Conservation (phyloP, 2,888 invertebrate species). For the Endotricha flammealis region DNA sequence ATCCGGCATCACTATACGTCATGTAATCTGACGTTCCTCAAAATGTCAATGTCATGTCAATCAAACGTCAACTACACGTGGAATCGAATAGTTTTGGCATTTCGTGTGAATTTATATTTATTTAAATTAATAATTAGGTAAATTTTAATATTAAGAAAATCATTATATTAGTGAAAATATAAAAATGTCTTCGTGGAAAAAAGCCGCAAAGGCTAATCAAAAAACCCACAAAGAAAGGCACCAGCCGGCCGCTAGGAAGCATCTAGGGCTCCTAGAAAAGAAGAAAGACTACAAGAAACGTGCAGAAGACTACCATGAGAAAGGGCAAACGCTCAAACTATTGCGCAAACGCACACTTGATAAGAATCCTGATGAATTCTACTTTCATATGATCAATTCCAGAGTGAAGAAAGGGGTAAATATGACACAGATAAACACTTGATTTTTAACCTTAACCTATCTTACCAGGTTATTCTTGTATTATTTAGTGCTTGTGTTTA, state of each 20-base stretch:
- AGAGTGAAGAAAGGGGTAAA: constrained; percentile 80
- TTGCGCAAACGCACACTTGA: constrained; percentile 91
- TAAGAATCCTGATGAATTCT: constrained; percentile 98
- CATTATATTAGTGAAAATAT: no score
- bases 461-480: no score
- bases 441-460: no score
- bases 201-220: constrained; percentile 90
- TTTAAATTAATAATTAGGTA: no score
- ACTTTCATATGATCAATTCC: constrained; percentile 97
- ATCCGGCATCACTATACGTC: no score
- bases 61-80: no score
- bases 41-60: no score
- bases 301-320: constrained; percentile 88
- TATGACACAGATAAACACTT: neutral
- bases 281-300: constrained; percentile 91
- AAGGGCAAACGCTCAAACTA: constrained; percentile 88
- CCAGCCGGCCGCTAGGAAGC: constrained; percentile 86
- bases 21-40: no score
- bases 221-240: constrained; percentile 91
- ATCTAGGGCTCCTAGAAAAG: constrained; percentile 91
- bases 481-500: no score
- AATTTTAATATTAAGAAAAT: no score
- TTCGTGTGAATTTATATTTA: no score
- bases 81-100: no score
- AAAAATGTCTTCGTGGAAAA: constrained; percentile 93